Conservation (phyloP, 2,113 vertebrate genomes). For the Rhinogobius similis region DNA sequence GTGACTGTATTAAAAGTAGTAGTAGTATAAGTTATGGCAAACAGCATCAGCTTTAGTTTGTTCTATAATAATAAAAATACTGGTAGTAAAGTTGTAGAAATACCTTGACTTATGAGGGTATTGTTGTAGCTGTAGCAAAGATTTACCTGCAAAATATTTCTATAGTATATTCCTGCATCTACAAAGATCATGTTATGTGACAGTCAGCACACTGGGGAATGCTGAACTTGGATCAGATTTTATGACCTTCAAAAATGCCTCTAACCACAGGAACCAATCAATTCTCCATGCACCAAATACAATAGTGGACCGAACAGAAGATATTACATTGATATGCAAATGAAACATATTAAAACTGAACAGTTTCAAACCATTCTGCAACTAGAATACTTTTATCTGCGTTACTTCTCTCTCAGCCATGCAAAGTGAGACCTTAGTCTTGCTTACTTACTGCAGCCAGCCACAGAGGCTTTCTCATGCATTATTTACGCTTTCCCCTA, state of each 20-base stretch:
- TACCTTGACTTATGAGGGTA: neutral
- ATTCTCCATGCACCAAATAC: conserved; percentile 51
- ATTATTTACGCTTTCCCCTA: conserved; percentile 62
- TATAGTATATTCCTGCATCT: neutral
- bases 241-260: conserved; percentile 61
- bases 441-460: conserved; percentile 13
- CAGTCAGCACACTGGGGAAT: neutral
- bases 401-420: neutral
- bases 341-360: neutral
- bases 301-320: conserved; percentile 17
- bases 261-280: conserved; percentile 55
- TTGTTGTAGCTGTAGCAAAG: neutral
- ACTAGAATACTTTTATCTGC: neutral
- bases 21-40: neutral
- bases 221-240: conserved; percentile 53
- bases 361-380: neutral
- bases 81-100: neutral
- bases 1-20: neutral
- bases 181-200: neutral
- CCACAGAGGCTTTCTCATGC: conserved; percentile 41
- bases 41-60: too few species aligned
- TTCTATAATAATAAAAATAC: neutral
- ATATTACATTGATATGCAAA: neutral
- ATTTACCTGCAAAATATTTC: neutral
- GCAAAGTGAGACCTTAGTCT: conserved; percentile 23